A percentile compares a stretch with the other conserved stretches of the same genome.
These are phyloP conservation scores for Burhinus oedicnemus DNA, from an alignment of 2,113 vertebrate genomes.

Conservation along the genomic window DNA sequence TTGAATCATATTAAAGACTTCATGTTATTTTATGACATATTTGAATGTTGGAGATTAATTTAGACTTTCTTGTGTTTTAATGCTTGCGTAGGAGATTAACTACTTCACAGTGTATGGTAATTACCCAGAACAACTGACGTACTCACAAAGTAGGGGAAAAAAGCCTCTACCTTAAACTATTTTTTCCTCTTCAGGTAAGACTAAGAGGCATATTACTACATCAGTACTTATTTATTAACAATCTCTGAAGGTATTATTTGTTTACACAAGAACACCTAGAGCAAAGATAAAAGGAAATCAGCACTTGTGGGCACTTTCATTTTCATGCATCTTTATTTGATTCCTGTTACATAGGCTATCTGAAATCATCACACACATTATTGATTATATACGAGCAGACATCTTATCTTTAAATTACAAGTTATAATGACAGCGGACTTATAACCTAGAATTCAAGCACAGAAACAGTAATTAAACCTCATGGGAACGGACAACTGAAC, in stretches of 20 bases:
- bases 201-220: neutral
- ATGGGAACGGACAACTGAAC: rapidly evolving
- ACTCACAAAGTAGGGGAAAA: neutral
- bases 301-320: neutral
- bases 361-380: neutral
- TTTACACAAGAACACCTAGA: neutral
- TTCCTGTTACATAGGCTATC: neutral
- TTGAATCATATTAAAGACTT: neutral
- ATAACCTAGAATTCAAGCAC: neutral
- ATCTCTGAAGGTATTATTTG: neutral
- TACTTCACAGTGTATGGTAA: neutral
- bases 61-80: neutral
- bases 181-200: neutral
- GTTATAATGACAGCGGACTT: neutral
- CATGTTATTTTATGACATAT: neutral
- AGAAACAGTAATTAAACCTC: neutral
- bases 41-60: neutral
- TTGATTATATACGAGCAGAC: rapidly evolving
- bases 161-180: neutral
- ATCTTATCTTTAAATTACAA: neutral
- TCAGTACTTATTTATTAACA: neutral
- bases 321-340: neutral
- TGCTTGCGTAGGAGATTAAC: neutral
- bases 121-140: neutral
- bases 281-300: neutral